These are phyloP conservation scores for Mesoclemmys tuberculata DNA, from an alignment of 2,113 vertebrate genomes.

Conservation along the genomic window DNA sequence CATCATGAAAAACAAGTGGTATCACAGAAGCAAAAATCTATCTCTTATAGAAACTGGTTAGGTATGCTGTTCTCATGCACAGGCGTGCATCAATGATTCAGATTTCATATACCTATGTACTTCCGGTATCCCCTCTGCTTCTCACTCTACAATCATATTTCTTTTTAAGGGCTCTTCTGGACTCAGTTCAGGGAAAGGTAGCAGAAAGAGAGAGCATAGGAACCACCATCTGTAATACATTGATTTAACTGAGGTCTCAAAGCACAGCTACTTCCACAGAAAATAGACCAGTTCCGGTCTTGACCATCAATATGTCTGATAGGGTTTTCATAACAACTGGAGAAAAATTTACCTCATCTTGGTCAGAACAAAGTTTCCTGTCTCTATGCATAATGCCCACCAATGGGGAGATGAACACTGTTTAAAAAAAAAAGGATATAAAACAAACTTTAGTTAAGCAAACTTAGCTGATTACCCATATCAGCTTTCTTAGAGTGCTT, in stretches of 20 bases:
- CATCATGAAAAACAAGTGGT: neutral
- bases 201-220: neutral
- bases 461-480: neutral
- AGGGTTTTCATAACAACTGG: neutral
- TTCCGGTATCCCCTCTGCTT: neutral
- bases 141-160: neutral
- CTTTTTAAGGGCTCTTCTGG: neutral
- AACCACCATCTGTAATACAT: neutral
- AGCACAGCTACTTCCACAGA: neutral
- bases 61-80: neutral
- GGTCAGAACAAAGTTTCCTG: neutral
- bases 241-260: neutral
- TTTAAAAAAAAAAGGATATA: neutral
- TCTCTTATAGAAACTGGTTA: neutral
- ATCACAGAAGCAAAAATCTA: neutral
- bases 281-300: neutral
- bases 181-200: neutral
- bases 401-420: neutral
- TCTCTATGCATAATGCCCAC: neutral
- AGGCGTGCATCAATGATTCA: neutral
- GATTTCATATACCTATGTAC: neutral
- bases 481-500: neutral
- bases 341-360: neutral
- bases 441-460: neutral
- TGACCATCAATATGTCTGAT: neutral